These are phyloP conservation scores for Dicranocentrus wangi DNA, from an alignment of 2,888 invertebrate species.

Conservation along the genomic window DNA sequence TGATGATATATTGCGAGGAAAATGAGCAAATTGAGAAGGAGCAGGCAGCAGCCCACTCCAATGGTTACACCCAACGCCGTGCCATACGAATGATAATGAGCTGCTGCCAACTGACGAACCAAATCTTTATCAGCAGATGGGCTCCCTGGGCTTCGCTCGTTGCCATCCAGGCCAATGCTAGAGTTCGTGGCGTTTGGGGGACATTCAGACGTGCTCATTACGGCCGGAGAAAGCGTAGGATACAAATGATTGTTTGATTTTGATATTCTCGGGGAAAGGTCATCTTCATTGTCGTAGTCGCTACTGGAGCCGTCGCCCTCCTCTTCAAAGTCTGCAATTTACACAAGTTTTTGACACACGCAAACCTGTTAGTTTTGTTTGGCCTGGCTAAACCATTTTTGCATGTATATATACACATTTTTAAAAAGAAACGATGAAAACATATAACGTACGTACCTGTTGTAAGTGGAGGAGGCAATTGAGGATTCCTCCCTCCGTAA, in stretches of 20 bases:
- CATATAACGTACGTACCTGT: no score
- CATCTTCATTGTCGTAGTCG: constrained; percentile 64
- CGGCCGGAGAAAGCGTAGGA: constrained; percentile 70
- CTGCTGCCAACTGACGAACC: constrained; percentile 78
- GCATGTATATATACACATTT: no score
- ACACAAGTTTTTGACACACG: no score
- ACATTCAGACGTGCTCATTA: constrained; percentile 72
- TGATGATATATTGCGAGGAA: constrained; percentile 73
- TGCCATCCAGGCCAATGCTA: constrained; percentile 45
- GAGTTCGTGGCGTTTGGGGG: constrained; percentile 71
- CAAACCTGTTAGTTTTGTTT: no score
- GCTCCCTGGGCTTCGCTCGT: constrained; percentile 52
- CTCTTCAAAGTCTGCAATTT: constrained; percentile 60
- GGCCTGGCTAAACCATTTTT: no score
- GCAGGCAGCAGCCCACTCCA: constrained; percentile 81
- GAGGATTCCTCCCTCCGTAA: constrained; percentile 44
- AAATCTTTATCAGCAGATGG: constrained; percentile 66
- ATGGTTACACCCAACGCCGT: constrained; percentile 92
- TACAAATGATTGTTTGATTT: constrained; percentile 66
- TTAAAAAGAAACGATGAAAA: no score
- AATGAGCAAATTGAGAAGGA: constrained; percentile 73
- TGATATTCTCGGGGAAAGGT: constrained; percentile 63
- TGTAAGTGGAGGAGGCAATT: constrained; percentile 56
- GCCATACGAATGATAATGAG: constrained; percentile 89
- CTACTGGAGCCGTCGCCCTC: constrained; percentile 55